Conservation (phyloP, 2,797 vertebrate genomes). For the Ceryle rudis region DNA sequence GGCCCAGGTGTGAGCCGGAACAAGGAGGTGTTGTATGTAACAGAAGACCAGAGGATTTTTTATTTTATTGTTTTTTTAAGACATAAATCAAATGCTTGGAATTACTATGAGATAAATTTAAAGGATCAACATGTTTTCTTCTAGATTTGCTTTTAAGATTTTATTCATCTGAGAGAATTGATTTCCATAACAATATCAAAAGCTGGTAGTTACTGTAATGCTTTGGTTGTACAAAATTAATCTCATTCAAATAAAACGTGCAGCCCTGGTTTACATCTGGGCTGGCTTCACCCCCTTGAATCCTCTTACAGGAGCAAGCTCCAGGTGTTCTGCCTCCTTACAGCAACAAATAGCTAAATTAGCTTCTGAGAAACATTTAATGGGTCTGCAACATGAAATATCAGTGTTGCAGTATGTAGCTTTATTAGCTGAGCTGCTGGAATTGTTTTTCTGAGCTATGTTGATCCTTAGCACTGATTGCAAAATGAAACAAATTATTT, state of each 20-base stretch:
- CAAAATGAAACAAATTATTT: background rate
- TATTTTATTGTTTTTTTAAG: background rate
- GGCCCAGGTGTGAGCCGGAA: background rate
- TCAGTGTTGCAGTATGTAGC: background rate
- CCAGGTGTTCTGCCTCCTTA: constrained; percentile 32
- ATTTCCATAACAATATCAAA: background rate
- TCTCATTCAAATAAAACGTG: background rate
- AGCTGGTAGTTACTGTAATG: background rate
- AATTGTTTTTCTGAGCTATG: constrained; percentile 28
- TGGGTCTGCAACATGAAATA: background rate
- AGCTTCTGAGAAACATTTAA: background rate
- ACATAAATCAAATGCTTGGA: background rate
- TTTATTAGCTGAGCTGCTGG: constrained; percentile 45
- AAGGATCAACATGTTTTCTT: background rate
- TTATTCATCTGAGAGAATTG: background rate
- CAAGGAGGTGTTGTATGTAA: background rate
- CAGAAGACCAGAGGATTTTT: background rate
- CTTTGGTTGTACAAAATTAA: background rate
- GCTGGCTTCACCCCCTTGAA: background rate
- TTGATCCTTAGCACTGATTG: background rate
- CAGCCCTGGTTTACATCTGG: background rate
- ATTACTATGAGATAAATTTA: background rate
- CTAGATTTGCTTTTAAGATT: background rate
- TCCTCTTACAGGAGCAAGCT: background rate
- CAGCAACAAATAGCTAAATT: constrained; percentile 35